Percentiles rank a stretch among this genome's conserved stretches.
These are phyloP conservation scores for Neodon shergylaensis DNA, from an alignment of 2,113 vertebrate genomes.

Conservation along the genomic window DNA sequence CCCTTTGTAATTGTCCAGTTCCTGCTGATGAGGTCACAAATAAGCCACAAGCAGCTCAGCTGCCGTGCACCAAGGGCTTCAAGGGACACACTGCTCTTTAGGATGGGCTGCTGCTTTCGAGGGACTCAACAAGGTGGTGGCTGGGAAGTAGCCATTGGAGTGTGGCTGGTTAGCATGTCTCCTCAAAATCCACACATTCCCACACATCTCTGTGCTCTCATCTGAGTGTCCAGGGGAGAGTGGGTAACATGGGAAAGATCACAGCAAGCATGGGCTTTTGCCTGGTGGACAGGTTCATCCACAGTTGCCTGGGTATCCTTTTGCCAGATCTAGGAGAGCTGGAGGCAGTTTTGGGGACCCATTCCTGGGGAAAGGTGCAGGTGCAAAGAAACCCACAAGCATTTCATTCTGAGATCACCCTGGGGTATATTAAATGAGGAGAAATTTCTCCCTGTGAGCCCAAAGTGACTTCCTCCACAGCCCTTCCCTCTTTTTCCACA, in stretches of 20 bases:
- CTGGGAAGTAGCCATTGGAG: not conserved
- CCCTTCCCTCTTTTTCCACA: too few species aligned
- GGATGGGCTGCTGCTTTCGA: not conserved
- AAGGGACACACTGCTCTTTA: not conserved
- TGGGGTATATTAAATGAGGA: too few species aligned
- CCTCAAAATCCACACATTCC: rapidly evolving
- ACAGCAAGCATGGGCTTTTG: rapidly evolving
- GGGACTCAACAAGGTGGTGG: not conserved
- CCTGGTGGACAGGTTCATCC: not conserved
- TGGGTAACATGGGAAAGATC: rapidly evolving
- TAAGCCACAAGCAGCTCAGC: not conserved
- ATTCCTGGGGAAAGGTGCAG: rapidly evolving
- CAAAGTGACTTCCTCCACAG: rapidly evolving
- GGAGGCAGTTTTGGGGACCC: not conserved
- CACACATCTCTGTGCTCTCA: rapidly evolving
- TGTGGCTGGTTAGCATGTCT: rapidly evolving
- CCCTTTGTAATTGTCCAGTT: slow-evolving; percentile 36
- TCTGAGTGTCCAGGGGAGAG: not conserved
- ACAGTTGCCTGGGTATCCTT: too few species aligned
- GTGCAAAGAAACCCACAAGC: rapidly evolving
- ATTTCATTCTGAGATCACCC: not conserved
- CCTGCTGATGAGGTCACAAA: slow-evolving; percentile 46
- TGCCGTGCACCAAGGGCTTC: not conserved
- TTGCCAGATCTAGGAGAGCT: rapidly evolving
- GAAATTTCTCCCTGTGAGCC: not conserved